A percentile compares a stretch with the other conserved stretches of the same genome.
Conservation (phyloP, 2,888 invertebrate species). For the Drosophila cognata region DNA sequence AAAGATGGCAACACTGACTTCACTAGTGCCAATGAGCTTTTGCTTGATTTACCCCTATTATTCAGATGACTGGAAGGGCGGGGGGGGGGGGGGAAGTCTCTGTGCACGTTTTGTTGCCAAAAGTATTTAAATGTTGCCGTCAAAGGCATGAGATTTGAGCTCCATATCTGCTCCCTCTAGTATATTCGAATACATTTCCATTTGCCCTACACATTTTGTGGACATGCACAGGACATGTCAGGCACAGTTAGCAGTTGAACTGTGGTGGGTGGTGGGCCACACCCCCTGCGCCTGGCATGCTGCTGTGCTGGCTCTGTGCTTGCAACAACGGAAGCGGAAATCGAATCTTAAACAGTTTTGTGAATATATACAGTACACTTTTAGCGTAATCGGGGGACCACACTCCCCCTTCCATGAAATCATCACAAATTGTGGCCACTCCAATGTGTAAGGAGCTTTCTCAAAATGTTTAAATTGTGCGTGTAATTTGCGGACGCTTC, state of each 20-base stretch:
- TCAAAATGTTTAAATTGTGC: slow-evolving; percentile 62
- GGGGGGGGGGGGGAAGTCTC: neutral
- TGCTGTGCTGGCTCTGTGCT: slow-evolving; percentile 57
- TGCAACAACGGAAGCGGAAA: slow-evolving; percentile 77
- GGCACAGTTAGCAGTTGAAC: slow-evolving; percentile 22
- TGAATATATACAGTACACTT: slow-evolving; percentile 46
- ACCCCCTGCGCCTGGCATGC: slow-evolving; percentile 52
- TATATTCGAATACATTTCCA: slow-evolving; percentile 39
- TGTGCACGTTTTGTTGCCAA: slow-evolving; percentile 63
- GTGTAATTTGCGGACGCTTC: slow-evolving; percentile 59
- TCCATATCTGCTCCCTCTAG: neutral
- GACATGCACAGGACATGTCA: slow-evolving; percentile 52
- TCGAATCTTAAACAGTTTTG: slow-evolving; percentile 75
- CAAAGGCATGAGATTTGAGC: slow-evolving; percentile 61
- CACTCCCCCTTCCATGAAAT: slow-evolving; percentile 14
- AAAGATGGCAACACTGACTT: slow-evolving; percentile 8
- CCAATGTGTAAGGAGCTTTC: slow-evolving; percentile 66
- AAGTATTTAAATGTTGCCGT: slow-evolving; percentile 73
- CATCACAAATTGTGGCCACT: slow-evolving; percentile 65
- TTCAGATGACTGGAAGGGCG: neutral
- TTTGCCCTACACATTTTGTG: slow-evolving; percentile 36
- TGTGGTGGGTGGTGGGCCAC: slow-evolving; percentile 13
- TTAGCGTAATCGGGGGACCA: slow-evolving; percentile 28
- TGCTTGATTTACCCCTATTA: slow-evolving; percentile 48
- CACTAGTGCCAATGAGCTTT: slow-evolving; percentile 43